Evolutionary conservation across 2,797 vertebrate genomes (phyloP).

Genomic region (Gallinago nigripennis): DNA sequence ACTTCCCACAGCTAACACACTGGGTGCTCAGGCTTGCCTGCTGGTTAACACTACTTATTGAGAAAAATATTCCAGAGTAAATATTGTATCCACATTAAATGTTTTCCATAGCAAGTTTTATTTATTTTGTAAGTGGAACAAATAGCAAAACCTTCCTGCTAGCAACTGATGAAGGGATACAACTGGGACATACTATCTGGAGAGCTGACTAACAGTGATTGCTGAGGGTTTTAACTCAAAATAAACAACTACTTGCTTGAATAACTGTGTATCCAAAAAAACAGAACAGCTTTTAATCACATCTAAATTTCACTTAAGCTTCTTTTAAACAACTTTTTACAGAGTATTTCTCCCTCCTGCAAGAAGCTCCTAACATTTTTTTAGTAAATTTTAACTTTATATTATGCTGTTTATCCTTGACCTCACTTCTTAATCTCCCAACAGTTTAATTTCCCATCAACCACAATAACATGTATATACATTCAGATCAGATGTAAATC

Average conservation of each 20-base stretch:
- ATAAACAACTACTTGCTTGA: constrained; percentile 7
- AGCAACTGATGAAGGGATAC: neutral
- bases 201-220: neutral
- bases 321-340: neutral
- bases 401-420: neutral
- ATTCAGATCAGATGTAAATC: neutral
- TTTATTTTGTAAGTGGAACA: constrained; percentile 15
- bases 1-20: neutral
- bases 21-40: neutral
- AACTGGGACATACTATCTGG: neutral
- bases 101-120: constrained; percentile 14
- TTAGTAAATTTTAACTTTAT: neutral
- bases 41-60: neutral
- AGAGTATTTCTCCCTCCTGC: neutral
- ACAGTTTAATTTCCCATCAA: neutral
- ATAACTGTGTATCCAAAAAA: neutral
- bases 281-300: neutral
- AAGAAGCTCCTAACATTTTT: neutral
- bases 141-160: constrained; percentile 14
- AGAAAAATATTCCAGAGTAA: constrained; percentile 30
- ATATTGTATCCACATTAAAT: neutral
- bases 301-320: neutral
- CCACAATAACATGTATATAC: rapidly evolving
- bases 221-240: constrained; percentile 2
- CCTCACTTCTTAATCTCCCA: neutral